phyloP scores from a whole-genome alignment of 2,113 vertebrate species.

The Oreocharis arfaki region DNA sequence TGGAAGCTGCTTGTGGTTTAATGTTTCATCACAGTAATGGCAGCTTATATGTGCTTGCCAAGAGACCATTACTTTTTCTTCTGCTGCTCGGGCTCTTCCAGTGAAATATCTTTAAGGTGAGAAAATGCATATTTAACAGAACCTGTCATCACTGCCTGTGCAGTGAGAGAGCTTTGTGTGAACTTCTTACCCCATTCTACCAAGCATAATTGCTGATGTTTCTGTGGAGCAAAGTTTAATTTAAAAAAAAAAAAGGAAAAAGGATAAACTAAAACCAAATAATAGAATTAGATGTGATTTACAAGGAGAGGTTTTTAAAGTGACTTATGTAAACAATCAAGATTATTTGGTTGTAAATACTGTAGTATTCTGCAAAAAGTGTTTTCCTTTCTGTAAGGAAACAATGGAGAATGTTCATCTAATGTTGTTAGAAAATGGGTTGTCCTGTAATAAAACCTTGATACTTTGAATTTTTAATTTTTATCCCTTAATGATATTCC shows the following conservation, averaged over 20 bases:
- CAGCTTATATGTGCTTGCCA: background rate
- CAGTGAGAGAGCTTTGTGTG: background rate
- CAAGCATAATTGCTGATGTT: background rate
- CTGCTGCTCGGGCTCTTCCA: background rate
- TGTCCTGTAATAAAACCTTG: background rate
- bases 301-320: background rate
- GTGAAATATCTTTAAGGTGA: slow-evolving; percentile 33
- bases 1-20: slow-evolving; percentile 1
- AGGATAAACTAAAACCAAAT: background rate
- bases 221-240: background rate
- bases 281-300: background rate
- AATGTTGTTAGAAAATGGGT: background rate
- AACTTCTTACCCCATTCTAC: background rate
- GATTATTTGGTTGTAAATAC: background rate
- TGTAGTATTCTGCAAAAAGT: background rate
- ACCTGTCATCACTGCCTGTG: background rate
- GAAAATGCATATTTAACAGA: slow-evolving; percentile 26
- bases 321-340: background rate
- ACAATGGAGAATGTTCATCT: background rate
- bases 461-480: background rate
- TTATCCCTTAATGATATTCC: background rate
- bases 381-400: background rate
- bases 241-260: background rate
- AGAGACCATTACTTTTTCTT: background rate
- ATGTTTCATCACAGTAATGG: background rate